Evolutionary conservation across 2,113 vertebrate genomes (phyloP).

Genomic region (Nothoprocta pentlandii): DNA sequence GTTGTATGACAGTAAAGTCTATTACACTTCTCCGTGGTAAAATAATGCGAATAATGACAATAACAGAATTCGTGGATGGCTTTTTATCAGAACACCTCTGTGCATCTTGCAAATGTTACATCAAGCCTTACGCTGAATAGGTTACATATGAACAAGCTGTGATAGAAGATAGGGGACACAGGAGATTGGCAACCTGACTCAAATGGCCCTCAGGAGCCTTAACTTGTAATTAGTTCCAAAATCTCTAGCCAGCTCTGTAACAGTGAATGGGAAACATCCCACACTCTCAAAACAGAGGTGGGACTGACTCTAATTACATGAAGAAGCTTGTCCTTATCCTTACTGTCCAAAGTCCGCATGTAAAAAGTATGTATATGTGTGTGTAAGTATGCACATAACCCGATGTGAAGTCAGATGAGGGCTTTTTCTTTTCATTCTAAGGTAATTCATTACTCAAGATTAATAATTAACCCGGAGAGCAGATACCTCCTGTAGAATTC

Average conservation of each 20-base stretch:
- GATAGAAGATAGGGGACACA: neutral
- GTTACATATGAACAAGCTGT: neutral
- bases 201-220: neutral
- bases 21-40: neutral
- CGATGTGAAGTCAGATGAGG: neutral
- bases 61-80: neutral
- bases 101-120: neutral
- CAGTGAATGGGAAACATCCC: neutral
- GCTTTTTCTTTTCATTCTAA: neutral
- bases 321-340: neutral
- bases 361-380: neutral
- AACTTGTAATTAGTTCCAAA: neutral
- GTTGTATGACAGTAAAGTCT: conserved; percentile 4
- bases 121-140: neutral
- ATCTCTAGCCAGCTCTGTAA: neutral
- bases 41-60: conserved; percentile 35
- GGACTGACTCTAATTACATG: neutral
- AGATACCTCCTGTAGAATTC: neutral
- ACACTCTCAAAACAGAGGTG: neutral
- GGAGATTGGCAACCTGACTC: neutral
- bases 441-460: neutral
- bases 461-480: neutral
- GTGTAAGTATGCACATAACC: neutral
- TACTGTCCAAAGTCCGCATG: neutral
- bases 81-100: neutral